Percentiles rank a stretch among this genome's conserved stretches.
Conservation (phyloP, 2,797 vertebrate genomes). For the Scolopax bukidnonensis region DNA sequence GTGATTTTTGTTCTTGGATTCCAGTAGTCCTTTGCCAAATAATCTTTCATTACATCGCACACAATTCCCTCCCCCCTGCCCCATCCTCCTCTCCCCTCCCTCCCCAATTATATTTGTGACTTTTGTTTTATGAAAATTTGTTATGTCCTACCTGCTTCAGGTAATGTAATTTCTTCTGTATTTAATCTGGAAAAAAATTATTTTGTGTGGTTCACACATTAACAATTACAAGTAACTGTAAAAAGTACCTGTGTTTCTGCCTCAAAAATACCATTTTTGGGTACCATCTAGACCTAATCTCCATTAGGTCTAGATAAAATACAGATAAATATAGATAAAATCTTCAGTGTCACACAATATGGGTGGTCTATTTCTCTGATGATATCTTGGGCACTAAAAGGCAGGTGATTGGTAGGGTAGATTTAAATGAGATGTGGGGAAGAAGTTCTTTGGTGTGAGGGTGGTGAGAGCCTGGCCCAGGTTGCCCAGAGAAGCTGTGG, state of each 20-base stretch:
- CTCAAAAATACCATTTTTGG: background rate
- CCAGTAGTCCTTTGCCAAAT: background rate
- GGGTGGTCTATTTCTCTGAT: background rate
- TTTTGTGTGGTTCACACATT: background rate
- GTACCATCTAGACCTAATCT: too few species aligned
- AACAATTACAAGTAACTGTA: background rate
- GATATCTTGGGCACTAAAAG: background rate
- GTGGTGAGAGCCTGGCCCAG: background rate
- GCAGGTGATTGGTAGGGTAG: background rate
- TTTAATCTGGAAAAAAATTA: background rate
- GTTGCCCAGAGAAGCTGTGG: background rate
- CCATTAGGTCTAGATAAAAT: background rate
- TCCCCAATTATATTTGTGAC: background rate
- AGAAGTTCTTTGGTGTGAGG: rapidly evolving
- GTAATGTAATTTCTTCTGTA: background rate
- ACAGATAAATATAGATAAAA: background rate
- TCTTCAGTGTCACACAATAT: background rate
- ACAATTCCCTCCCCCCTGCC: background rate
- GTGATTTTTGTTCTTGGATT: background rate
- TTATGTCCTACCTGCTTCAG: background rate
- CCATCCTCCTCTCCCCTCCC: too few species aligned
- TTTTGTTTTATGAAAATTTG: background rate
- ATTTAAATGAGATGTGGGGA: too few species aligned
- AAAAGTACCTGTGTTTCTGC: background rate
- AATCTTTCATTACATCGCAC: background rate